A percentile compares a stretch with the other conserved stretches of the same genome.
These are phyloP conservation scores for Nudaria mundana DNA, from an alignment of 2,888 invertebrate species.

Conservation along the genomic window DNA sequence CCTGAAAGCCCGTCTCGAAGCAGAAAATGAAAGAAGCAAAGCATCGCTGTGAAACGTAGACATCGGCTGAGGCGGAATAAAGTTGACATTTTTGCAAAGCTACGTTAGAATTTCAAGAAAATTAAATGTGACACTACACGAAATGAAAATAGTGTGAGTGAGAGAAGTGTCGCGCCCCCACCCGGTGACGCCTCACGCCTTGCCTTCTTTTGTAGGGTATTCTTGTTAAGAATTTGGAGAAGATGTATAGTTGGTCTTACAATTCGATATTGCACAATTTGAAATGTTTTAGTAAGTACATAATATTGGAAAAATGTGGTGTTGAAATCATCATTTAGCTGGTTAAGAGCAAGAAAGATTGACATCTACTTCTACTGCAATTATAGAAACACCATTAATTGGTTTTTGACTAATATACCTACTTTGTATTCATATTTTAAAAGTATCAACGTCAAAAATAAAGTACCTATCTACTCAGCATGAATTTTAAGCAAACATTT, in stretches of 20 bases:
- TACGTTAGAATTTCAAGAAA: conserved; percentile 79
- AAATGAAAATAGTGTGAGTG: conserved; percentile 75
- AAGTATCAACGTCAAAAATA: conserved; percentile 1
- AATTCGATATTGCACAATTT: conserved; percentile 11
- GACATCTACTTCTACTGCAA: too few relatives aligned
- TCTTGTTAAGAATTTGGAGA: conserved; percentile 52
- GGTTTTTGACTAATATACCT: too few relatives aligned
- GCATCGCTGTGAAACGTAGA: conserved; percentile 72
- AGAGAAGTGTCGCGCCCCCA: conserved; percentile 14
- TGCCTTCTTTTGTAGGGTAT: conserved; percentile 29
- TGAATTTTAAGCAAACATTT: conserved; percentile 27
- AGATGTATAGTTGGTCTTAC: conserved; percentile 25
- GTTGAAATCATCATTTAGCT: too few relatives aligned
- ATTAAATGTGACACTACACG: conserved; percentile 80
- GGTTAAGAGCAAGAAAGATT: too few relatives aligned
- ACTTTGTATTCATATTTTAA: neutral
- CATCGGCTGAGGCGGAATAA: conserved; percentile 76
- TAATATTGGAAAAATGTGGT: too few relatives aligned
- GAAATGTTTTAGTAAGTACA: too few relatives aligned
- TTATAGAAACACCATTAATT: too few relatives aligned
- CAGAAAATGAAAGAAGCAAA: conserved; percentile 77
- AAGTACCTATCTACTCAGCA: conserved; percentile 10
- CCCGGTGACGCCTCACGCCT: conserved; percentile 13
- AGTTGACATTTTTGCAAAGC: conserved; percentile 82
- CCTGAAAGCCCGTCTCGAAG: conserved; percentile 77